phyloP scores from a whole-genome alignment of 2,888 invertebrate species.

The Himalopsyche japonica region DNA sequence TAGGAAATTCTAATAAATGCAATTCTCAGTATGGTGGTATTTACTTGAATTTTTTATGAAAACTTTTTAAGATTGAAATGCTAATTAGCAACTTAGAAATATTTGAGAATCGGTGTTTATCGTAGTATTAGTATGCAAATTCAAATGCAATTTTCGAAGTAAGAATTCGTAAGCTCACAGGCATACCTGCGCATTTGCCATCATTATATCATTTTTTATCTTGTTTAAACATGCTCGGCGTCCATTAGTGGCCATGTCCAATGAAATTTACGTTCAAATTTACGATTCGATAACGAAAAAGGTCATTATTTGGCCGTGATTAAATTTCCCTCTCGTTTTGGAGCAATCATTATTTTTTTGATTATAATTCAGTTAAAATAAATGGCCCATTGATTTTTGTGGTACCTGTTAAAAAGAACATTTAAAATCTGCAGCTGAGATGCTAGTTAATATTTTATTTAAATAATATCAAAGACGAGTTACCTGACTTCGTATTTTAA shows the following conservation, averaged over 20 bases:
- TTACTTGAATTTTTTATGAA: too few species aligned
- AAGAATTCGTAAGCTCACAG: conserved; percentile 22
- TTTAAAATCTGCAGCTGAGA: too few species aligned
- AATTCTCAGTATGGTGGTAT: too few species aligned
- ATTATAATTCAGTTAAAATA: neutral
- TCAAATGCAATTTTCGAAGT: conserved; percentile 31
- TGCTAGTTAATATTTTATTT: too few species aligned
- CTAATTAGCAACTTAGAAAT: neutral
- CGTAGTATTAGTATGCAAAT: conserved; percentile 33
- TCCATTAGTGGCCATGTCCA: neutral
- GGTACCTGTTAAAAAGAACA: neutral
- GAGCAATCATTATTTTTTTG: neutral
- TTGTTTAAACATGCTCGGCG: conserved; percentile 23
- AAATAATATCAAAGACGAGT: too few species aligned
- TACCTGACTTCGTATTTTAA: too few species aligned
- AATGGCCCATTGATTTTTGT: neutral
- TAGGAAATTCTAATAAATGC: too few species aligned
- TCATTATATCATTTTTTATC: conserved; percentile 32
- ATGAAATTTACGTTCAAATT: neutral
- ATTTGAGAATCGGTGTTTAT: neutral
- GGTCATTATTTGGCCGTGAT: neutral
- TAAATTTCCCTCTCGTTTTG: neutral
- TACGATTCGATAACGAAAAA: neutral
- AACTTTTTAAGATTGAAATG: too few species aligned
- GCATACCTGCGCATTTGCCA: conserved; percentile 30